phyloP scores from a whole-genome alignment of 2,888 invertebrate species.

The Drosophila gaucha region DNA sequence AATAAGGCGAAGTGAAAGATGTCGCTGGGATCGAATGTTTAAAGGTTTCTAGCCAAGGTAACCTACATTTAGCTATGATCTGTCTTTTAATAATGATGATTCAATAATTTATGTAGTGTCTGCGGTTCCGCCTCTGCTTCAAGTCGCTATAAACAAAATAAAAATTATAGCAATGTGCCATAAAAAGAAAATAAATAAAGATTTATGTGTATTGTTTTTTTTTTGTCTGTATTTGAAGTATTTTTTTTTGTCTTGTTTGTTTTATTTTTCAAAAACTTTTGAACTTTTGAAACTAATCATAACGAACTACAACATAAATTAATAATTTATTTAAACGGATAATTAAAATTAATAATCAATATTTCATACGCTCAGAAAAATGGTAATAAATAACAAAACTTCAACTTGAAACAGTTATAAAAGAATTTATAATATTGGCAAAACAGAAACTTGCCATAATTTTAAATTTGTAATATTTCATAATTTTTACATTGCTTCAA shows the following conservation, averaged over 20 bases:
- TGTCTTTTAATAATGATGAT: conserved; percentile 37
- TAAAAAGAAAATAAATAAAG: conserved; percentile 55
- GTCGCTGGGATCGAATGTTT: neutral
- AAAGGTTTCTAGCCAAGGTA: neutral
- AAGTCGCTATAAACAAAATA: conserved; percentile 37
- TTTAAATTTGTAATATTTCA: neutral
- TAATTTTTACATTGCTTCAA: conserved; percentile 42
- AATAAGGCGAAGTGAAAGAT: conserved; percentile 4
- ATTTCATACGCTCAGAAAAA: conserved; percentile 52
- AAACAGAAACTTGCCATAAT: conserved; percentile 55
- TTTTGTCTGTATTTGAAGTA: conserved; percentile 54
- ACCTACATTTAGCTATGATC: conserved; percentile 9
- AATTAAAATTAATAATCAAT: conserved; percentile 78
- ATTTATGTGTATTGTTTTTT: conserved; percentile 62
- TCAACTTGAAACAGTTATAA: conserved; percentile 74
- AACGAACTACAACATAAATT: conserved; percentile 83
- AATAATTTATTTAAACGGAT: conserved; percentile 80
- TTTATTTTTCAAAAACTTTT: conserved; percentile 71
- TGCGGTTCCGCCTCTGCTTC: conserved; percentile 19
- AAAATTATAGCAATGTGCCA: conserved; percentile 36
- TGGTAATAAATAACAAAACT: conserved; percentile 78
- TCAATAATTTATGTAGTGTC: conserved; percentile 50
- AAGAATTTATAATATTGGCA: conserved; percentile 42
- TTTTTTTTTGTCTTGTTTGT: conserved; percentile 60
- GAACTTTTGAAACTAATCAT: conserved; percentile 82